Evolutionary conservation across 2,797 vertebrate species (phyloP).

Genomic region (Myripristis murdjan): DNA sequence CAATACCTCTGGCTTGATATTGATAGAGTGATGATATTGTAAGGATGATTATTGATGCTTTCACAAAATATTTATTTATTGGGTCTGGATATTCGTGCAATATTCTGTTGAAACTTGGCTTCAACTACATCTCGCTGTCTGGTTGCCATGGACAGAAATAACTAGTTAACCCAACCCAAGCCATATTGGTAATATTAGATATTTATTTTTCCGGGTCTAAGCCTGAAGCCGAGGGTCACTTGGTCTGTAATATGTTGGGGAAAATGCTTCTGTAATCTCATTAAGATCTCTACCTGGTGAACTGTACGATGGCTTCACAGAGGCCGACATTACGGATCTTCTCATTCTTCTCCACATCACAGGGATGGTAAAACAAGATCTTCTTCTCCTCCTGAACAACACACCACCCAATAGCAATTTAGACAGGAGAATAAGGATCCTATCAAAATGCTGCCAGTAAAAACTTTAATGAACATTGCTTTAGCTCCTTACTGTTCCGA

Average conservation of each 20-base stretch:
- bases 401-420: not conserved
- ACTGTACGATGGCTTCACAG: constrained; percentile 99
- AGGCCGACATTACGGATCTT: constrained; percentile 98
- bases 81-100: constrained; percentile 10
- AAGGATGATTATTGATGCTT: not conserved
- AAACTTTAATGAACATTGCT: no score
- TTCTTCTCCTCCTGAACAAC: constrained; percentile 96
- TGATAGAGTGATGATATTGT: no score
- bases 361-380: constrained; percentile 98
- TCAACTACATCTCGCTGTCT: not conserved
- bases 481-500: no score
- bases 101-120: not conserved
- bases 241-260: not conserved
- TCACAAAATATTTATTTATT: no score
- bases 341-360: constrained; percentile 98
- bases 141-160: not conserved
- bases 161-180: not conserved
- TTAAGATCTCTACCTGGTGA: constrained; percentile 90
- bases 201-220: not conserved
- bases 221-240: not conserved
- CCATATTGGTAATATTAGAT: not conserved
- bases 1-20: no score
- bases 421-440: not conserved
- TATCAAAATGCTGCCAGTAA: constrained; percentile 2
- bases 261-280: not conserved